These are phyloP conservation scores for Motacilla tschutschensis DNA, from an alignment of 2,113 vertebrate genomes.

Conservation along the genomic window DNA sequence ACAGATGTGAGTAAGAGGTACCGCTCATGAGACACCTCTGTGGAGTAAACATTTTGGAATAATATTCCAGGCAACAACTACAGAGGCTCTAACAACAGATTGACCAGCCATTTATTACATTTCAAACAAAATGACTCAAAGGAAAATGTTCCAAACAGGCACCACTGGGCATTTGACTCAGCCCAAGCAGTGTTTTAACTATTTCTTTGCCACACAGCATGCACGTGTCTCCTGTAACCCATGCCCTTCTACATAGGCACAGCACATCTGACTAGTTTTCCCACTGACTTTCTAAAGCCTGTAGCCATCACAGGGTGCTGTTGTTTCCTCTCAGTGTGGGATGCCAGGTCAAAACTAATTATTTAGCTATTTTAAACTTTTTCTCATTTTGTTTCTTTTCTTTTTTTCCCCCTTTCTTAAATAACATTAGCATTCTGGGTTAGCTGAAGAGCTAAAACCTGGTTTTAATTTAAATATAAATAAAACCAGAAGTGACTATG, in stretches of 20 bases:
- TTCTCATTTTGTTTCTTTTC: neutral
- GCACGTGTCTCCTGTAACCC: neutral
- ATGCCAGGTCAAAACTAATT: neutral
- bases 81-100: constrained; percentile 46
- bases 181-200: neutral
- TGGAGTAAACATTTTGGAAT: constrained; percentile 49
- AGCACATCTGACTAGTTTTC: neutral
- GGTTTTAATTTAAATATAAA: constrained; percentile 58
- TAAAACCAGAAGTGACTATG: constrained; percentile 3
- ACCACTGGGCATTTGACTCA: constrained; percentile 45
- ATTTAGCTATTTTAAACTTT: neutral
- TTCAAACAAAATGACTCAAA: constrained; percentile 58
- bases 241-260: too few species aligned
- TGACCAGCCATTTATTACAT: constrained; percentile 32
- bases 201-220: neutral
- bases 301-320: neutral
- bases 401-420: neutral
- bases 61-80: constrained; percentile 60
- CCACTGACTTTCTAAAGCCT: neutral
- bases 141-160: constrained; percentile 48
- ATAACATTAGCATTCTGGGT: neutral
- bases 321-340: neutral
- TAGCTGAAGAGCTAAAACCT: constrained; percentile 33
- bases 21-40: constrained; percentile 44
- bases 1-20: constrained; percentile 59